Evolutionary conservation across 2,888 invertebrate species (phyloP).

Genomic region (Caenorhabditis sp.): DNA sequence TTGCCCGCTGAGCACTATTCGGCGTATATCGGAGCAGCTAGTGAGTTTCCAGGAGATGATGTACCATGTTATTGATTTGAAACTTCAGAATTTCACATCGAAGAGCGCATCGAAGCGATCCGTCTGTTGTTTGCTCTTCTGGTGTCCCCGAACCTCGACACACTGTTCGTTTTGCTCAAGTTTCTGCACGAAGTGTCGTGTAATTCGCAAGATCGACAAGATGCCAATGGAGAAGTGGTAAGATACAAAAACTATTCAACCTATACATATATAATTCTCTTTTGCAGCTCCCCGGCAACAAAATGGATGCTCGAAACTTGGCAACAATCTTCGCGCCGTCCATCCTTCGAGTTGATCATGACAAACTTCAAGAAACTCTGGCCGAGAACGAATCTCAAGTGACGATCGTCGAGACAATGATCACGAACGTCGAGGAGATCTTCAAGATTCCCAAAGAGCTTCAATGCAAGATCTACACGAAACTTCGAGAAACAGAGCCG

Average conservation of each 20-base stretch:
- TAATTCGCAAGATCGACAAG: conserved; percentile 88
- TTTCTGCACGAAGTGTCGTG: conserved; percentile 90
- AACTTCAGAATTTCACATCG: conserved; percentile 63
- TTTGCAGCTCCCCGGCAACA: conserved; percentile 88
- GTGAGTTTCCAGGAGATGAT: too few species aligned
- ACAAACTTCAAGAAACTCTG: conserved; percentile 64
- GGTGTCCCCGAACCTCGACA: conserved; percentile 93
- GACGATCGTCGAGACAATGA: conserved; percentile 92
- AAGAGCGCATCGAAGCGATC: conserved; percentile 68
- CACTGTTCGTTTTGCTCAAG: conserved; percentile 90
- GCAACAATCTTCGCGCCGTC: conserved; percentile 96
- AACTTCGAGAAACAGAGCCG: conserved; percentile 91
- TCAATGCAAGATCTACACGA: conserved; percentile 91
- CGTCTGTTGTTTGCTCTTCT: conserved; percentile 89
- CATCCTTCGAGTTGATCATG: conserved; percentile 88
- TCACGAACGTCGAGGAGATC: conserved; percentile 88
- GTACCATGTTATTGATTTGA: too few species aligned
- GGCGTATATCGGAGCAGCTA: conserved; percentile 93
- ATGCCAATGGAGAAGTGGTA: conserved; percentile 84
- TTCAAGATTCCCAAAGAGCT: conserved; percentile 90
- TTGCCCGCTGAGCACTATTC: conserved; percentile 92
- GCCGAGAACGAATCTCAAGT: conserved; percentile 88
- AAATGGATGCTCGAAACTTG: conserved; percentile 94
- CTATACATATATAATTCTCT: background rate
- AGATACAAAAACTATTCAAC: background rate